Conservation (phyloP, 1,140 invertebrate genomes). For the Papilio aristodemus region DNA sequence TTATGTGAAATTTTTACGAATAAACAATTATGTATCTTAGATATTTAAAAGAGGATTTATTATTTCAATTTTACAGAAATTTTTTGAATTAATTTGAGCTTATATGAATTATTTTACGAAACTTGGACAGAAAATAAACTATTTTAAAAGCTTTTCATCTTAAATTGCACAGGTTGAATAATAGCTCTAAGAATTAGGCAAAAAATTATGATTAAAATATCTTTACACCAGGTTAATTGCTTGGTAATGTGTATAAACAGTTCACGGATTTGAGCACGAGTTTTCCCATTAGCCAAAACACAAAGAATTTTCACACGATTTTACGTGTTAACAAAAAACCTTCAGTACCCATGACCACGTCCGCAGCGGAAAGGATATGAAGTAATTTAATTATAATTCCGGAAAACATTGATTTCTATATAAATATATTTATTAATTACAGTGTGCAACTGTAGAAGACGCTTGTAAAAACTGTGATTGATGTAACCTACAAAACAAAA, state of each 20-base stretch:
- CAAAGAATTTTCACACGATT: slow-evolving; percentile 34
- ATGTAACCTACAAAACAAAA: too few species aligned
- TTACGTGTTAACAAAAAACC: slow-evolving; percentile 31
- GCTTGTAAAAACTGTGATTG: neutral
- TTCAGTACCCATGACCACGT: slow-evolving; percentile 27
- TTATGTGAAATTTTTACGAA: slow-evolving; percentile 4
- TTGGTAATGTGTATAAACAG: slow-evolving; percentile 25
- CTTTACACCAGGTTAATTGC: slow-evolving; percentile 25
- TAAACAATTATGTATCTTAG: neutral
- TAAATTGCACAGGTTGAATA: neutral
- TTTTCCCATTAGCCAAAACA: slow-evolving; percentile 29
- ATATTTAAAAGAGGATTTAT: neutral
- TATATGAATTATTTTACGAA: too few species aligned
- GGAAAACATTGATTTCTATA: slow-evolving; percentile 16
- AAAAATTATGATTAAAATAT: slow-evolving; percentile 11
- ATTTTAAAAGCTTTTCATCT: neutral
- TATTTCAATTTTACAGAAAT: neutral
- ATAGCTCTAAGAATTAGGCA: neutral
- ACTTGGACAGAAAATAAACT: neutral
- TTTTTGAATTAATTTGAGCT: neutral
- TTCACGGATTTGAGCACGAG: slow-evolving; percentile 29
- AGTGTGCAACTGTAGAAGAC: neutral
- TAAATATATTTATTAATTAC: neutral
- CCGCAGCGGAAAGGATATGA: slow-evolving; percentile 23
- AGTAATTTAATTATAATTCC: slow-evolving; percentile 28